Evolutionary conservation across 1,140 invertebrate genomes (phyloP).

Genomic region (Acromyrmex heyeri): DNA sequence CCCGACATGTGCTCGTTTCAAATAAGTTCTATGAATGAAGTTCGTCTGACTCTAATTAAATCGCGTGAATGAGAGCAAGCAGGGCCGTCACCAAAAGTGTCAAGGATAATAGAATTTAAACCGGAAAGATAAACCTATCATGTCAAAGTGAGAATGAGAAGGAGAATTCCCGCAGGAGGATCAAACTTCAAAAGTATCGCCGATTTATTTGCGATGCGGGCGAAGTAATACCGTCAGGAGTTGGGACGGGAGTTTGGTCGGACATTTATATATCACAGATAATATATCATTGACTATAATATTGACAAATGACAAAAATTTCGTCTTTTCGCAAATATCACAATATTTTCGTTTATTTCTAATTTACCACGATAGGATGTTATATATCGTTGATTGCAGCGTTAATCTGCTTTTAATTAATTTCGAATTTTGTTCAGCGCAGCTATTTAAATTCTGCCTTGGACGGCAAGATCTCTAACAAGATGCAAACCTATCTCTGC

Average conservation of each 20-base stretch:
- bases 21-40: slow-evolving; percentile 58
- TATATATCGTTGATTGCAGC: neutral
- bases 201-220: slow-evolving; percentile 55
- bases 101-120: slow-evolving; percentile 48
- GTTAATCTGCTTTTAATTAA: slow-evolving; percentile 15
- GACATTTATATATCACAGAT: slow-evolving; percentile 47
- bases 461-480: neutral
- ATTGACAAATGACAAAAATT: slow-evolving; percentile 32
- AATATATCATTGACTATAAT: slow-evolving; percentile 36
- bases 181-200: slow-evolving; percentile 55
- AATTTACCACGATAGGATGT: neutral
- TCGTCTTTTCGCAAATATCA: neutral
- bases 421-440: neutral
- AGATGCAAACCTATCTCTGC: neutral
- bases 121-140: slow-evolving; percentile 14
- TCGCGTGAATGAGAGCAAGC: slow-evolving; percentile 43
- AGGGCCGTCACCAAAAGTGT: slow-evolving; percentile 17
- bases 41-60: slow-evolving; percentile 41
- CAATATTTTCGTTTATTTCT: neutral
- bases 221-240: slow-evolving; percentile 41
- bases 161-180: slow-evolving; percentile 29
- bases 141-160: neutral
- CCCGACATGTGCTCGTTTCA: slow-evolving; percentile 37
- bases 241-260: slow-evolving; percentile 49
- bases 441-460: slow-evolving; percentile 6